Base-by-base conservation (phyloP, 2,888 invertebrate species). In the Scaptomyza reducta region DNA sequence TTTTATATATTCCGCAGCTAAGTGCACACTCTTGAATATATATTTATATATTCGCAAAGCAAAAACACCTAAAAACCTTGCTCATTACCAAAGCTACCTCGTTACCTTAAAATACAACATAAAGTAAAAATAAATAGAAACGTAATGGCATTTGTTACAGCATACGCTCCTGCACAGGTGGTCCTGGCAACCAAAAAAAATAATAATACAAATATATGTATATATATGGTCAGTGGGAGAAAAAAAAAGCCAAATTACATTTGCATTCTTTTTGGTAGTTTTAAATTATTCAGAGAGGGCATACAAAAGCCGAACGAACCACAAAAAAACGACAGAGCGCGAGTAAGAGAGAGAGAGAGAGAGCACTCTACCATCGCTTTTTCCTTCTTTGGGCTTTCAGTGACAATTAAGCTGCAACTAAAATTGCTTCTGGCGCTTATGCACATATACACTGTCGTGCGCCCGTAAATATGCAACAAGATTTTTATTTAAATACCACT, bases 401-500 rank as follows among this genome's bases (percentile, higher is more conserved):
- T 68, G 79, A 86, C 84, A 85, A 85, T 84, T 86, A 85, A 85
- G 86, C 84, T 86, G 83, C 86, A 59, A 80, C 80, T 82, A 79
- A 80, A 83, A 83, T 83, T 83, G 82, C 81, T 77, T 50, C 64
- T 54, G 77, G 75, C 68, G 29, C 35, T 69, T 45, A 53, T 58
- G 56, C 33, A 33, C 22, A 16, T 45, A 29, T 54, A 55, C 57
- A 38, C 47, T 25, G n/a, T 13, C 14, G 6, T 3, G 13, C 51
- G 67, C 67, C 66, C 49, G 78, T 81, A 76, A 82, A 84, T 84
- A 84, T 82, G 80, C 79, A 84, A 80, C 78, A 84, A 77, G 82
- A 79, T 84, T 84, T 84, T 82, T 85, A 86, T 85, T 85, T 86
- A 85, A 86, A 86, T 87, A 81, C 83, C 85, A 87, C 85, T 86